These are phyloP conservation scores for Lepidurus arcticus DNA, from an alignment of 1,140 invertebrate genomes.

Conservation along the genomic window DNA sequence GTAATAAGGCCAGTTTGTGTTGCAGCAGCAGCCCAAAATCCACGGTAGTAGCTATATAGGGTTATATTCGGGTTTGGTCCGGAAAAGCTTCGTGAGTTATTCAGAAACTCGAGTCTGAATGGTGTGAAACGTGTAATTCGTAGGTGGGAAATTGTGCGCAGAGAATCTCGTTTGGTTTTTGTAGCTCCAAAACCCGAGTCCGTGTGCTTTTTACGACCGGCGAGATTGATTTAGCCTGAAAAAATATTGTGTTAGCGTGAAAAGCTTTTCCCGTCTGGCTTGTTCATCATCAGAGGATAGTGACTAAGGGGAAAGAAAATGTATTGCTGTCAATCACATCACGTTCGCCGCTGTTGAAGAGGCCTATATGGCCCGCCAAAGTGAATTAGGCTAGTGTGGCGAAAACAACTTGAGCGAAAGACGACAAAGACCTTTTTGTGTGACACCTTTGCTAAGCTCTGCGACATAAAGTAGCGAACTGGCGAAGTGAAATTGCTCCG, in stretches of 20 bases:
- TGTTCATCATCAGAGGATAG: background rate
- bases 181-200: background rate
- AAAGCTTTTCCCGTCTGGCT: background rate
- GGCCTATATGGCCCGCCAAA: background rate
- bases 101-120: background rate
- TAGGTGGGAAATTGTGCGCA: slow-evolving; percentile 2
- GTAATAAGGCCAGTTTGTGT: background rate
- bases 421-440: background rate
- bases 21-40: background rate
- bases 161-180: slow-evolving; percentile 7
- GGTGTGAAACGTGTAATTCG: background rate
- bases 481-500: background rate
- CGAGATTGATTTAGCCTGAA: slow-evolving; percentile 2
- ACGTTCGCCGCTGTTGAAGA: background rate
- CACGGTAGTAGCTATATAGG: background rate
- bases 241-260: slow-evolving; percentile 13
- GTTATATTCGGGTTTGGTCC: background rate
- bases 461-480: background rate
- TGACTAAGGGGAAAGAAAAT: background rate
- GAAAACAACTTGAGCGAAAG: background rate
- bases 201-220: background rate
- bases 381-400: background rate
- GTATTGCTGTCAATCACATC: background rate
- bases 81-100: background rate
- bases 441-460: background rate